phyloP scores from a whole-genome alignment of 2,113 vertebrate genomes.

The Numenius arquata region DNA sequence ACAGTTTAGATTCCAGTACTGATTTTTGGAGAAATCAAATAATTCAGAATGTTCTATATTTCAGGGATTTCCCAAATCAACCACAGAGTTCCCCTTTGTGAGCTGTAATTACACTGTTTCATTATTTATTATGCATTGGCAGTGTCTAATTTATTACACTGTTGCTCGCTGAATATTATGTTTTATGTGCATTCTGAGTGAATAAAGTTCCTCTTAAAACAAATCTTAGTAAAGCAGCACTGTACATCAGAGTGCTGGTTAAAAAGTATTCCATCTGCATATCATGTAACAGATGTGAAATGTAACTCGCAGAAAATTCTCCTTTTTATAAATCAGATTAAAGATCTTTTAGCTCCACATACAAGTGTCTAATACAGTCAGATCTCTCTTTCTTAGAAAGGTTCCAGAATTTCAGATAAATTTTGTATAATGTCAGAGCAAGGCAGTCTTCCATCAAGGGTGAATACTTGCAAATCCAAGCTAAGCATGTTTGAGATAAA shows the following conservation, averaged over 20 bases:
- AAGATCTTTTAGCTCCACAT: neutral
- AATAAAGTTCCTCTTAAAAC: slow-evolving; percentile 1
- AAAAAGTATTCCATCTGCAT: neutral
- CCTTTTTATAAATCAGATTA: neutral
- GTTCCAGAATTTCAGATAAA: neutral
- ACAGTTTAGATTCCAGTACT: neutral
- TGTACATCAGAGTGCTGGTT: neutral
- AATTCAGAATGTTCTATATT: neutral
- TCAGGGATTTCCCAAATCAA: neutral
- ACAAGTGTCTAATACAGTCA: neutral
- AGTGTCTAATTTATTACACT: neutral
- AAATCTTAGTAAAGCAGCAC: neutral
- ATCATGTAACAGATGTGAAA: neutral
- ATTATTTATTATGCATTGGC: neutral
- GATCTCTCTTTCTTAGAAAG: neutral
- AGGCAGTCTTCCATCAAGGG: neutral
- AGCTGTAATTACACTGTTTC: neutral
- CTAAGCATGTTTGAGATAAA: neutral
- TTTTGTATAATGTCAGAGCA: neutral
- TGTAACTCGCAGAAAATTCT: neutral
- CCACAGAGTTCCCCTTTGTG: neutral
- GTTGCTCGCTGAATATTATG: neutral
- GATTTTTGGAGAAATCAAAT: neutral
- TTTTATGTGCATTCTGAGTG: neutral
- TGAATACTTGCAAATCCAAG: slow-evolving; percentile 1